Evolutionary conservation across 2,888 invertebrate genomes (phyloP).

Genomic region (Caenorhabditis parvicauda): DNA sequence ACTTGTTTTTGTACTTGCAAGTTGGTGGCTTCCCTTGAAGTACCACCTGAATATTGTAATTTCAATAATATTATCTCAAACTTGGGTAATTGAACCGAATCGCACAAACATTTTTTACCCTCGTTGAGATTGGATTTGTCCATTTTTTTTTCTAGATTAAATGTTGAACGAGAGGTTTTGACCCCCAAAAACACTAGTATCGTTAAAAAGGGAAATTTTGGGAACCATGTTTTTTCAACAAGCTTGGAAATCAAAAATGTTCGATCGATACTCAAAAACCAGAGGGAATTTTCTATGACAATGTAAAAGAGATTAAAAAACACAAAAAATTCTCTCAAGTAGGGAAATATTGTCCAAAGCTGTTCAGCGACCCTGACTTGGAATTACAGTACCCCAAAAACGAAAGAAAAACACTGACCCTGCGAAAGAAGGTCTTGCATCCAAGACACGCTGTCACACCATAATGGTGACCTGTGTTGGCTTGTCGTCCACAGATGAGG

Average conservation of each 20-base stretch:
- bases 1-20: conserved; percentile 35
- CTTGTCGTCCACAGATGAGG: conserved; percentile 34
- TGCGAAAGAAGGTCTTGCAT: conserved; percentile 37
- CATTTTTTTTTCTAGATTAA: too few species aligned
- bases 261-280: too few species aligned
- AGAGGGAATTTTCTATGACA: neutral
- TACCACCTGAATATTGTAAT: conserved; percentile 12
- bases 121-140: too few species aligned
- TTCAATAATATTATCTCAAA: neutral
- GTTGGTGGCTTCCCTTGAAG: conserved; percentile 25
- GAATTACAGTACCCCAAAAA: neutral
- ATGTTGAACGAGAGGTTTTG: too few species aligned
- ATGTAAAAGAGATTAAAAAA: neutral
- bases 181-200: too few species aligned
- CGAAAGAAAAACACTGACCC: conserved; percentile 14
- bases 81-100: too few species aligned
- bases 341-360: conserved; percentile 1
- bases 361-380: neutral
- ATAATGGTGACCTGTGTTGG: conserved; percentile 43
- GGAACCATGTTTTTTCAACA: too few species aligned
- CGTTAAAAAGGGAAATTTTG: too few species aligned
- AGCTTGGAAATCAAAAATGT: too few species aligned
- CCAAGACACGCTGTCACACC: conserved; percentile 39
- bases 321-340: neutral
- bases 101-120: too few species aligned